Conservation (phyloP, 2,888 invertebrate genomes). For the Lutraria lutraria region DNA sequence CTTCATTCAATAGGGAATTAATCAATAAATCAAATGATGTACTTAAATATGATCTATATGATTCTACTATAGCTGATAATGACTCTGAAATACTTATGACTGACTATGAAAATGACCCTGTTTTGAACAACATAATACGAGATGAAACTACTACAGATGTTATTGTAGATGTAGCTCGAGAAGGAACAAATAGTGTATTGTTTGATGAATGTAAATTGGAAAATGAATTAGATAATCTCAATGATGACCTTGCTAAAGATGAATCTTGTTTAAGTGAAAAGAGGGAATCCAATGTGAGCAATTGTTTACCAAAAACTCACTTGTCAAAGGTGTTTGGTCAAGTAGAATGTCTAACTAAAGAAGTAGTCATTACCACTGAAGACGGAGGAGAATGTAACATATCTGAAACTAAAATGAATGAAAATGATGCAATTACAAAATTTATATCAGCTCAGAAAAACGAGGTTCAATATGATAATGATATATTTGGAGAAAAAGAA, state of each 20-base stretch:
- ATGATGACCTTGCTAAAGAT: not conserved
- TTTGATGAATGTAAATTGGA: not conserved
- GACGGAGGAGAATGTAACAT: no score
- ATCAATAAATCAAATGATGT: not conserved
- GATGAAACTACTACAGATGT: not conserved
- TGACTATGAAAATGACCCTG: not conserved
- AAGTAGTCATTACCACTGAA: no score
- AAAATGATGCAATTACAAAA: not conserved
- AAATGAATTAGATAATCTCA: not conserved
- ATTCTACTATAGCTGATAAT: not conserved
- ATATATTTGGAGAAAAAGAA: not conserved
- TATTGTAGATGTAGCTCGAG: not conserved
- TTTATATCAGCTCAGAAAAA: not conserved
- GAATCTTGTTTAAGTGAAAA: not conserved
- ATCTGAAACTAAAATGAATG: no score
- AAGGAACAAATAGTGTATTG: not conserved
- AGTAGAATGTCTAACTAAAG: no score
- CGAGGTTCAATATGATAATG: not conserved
- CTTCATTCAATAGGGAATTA: not conserved
- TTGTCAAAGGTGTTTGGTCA: no score
- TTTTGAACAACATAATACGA: not conserved
- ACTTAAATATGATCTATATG: not conserved
- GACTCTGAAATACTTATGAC: not conserved
- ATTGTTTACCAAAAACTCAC: no score
- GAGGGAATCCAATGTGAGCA: not conserved